Conservation (phyloP, 2,888 invertebrate species). For the Lasioglossum pauxillum region DNA sequence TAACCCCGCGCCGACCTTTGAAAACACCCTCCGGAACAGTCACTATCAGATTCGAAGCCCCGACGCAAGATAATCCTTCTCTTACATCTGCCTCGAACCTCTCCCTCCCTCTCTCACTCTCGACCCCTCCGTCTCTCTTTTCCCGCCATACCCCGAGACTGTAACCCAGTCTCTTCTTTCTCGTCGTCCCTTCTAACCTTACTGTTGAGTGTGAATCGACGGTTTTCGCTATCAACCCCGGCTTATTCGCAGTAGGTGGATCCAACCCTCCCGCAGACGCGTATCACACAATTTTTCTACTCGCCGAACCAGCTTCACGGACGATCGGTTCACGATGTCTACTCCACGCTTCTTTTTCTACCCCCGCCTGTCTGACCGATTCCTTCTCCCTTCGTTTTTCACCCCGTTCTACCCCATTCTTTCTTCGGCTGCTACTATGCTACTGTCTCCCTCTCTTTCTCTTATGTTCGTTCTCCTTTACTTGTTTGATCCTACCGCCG, state of each 20-base stretch:
- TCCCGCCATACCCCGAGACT: background rate
- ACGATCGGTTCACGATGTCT: slow-evolving; percentile 67
- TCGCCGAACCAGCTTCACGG: slow-evolving; percentile 60
- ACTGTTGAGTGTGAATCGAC: slow-evolving; percentile 73
- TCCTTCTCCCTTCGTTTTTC: slow-evolving; percentile 5
- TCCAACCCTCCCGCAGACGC: slow-evolving; percentile 61
- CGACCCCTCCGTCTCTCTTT: slow-evolving; percentile 22
- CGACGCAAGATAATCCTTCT: slow-evolving; percentile 80
- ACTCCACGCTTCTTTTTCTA: slow-evolving; percentile 33
- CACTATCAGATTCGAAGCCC: slow-evolving; percentile 79
- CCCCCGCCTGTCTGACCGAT: slow-evolving; percentile 36
- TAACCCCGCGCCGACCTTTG: slow-evolving; percentile 53
- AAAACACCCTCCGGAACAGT: slow-evolving; percentile 65
- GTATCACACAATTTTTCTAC: slow-evolving; percentile 76
- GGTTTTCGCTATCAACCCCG: slow-evolving; percentile 76
- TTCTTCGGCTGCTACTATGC: background rate
- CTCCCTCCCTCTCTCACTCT: slow-evolving; percentile 16
- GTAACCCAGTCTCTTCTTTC: slow-evolving; percentile 22
- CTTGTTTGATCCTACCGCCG: slow-evolving; percentile 22
- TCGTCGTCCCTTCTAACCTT: slow-evolving; percentile 50
- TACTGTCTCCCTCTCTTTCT: background rate
- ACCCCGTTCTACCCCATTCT: background rate
- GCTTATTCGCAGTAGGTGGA: slow-evolving; percentile 71
- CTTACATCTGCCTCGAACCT: slow-evolving; percentile 75
- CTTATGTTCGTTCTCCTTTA: background rate